phyloP scores from a whole-genome alignment of 1,140 invertebrate genomes.

The Drosophila hydei region DNA sequence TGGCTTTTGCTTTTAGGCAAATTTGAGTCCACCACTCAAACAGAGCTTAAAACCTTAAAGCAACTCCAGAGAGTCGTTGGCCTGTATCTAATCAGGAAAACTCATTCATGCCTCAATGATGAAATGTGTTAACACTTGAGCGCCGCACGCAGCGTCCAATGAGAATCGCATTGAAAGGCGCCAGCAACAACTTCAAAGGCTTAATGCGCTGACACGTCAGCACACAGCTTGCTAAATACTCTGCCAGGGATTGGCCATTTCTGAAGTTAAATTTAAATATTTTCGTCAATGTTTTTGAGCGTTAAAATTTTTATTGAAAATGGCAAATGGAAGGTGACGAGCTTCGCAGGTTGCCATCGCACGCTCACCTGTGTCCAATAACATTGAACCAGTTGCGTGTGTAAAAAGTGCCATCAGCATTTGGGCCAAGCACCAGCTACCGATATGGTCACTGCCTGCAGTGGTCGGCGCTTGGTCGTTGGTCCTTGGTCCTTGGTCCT shows the following conservation, averaged over 20 bases:
- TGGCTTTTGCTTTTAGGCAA: constrained; percentile 76
- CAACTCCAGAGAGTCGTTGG: constrained; percentile 5
- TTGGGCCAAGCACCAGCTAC: constrained; percentile 56
- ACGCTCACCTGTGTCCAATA: constrained; percentile 34
- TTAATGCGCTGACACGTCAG: background rate
- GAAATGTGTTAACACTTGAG: constrained; percentile 75
- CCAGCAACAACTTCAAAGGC: constrained; percentile 16
- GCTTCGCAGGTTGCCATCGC: background rate
- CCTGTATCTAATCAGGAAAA: constrained; percentile 70
- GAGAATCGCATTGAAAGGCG: constrained; percentile 3
- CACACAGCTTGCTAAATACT: constrained; percentile 1
- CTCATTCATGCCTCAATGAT: constrained; percentile 78
- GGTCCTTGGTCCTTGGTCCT: constrained; percentile 11
- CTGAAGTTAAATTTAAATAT: background rate
- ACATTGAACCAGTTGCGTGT: constrained; percentile 42
- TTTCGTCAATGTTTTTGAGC: no score
- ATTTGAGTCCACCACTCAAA: constrained; percentile 42
- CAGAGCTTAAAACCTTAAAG: constrained; percentile 26
- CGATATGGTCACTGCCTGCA: constrained; percentile 40
- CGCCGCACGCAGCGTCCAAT: constrained; percentile 55
- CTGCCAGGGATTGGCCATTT: background rate
- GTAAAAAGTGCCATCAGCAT: constrained; percentile 63
- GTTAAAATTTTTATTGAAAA: constrained; percentile 24
- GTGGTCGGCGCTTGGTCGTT: background rate
- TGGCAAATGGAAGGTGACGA: no score